Conservation (phyloP, 2,888 invertebrate species). For the Entomobrya multifasciata region DNA sequence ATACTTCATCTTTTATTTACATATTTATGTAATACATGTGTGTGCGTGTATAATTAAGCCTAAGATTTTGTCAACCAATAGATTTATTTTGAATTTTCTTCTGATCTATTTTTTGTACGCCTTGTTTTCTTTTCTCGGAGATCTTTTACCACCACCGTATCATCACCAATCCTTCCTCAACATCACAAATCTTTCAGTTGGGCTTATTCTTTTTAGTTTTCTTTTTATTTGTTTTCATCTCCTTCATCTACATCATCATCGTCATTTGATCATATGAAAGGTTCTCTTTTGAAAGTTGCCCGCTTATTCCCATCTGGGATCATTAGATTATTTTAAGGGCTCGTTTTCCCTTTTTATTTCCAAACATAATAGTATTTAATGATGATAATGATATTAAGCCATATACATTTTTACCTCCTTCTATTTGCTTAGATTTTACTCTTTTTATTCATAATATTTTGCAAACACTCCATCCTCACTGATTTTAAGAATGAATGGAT, state of each 20-base stretch:
- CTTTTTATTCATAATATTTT: neutral
- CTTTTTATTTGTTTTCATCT: slow-evolving; percentile 26
- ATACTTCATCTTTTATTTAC: too few species aligned
- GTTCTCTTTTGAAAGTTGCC: neutral
- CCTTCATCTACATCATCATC: neutral
- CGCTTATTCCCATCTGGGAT: slow-evolving; percentile 68
- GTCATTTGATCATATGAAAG: slow-evolving; percentile 24
- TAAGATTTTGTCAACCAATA: too few species aligned
- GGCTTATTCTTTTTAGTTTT: neutral
- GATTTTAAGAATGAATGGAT: too few species aligned
- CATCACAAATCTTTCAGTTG: neutral
- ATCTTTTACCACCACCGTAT: too few species aligned
- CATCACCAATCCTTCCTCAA: too few species aligned
- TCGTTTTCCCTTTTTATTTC: neutral
- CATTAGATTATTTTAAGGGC: slow-evolving; percentile 56
- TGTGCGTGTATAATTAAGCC: too few species aligned
- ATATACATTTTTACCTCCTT: neutral
- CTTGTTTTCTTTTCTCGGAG: too few species aligned
- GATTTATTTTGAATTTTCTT: too few species aligned
- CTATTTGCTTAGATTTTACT: neutral
- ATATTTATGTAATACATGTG: too few species aligned
- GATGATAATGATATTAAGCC: slow-evolving; percentile 38
- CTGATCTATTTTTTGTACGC: neutral
- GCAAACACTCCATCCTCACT: neutral
- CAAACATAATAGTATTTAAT: slow-evolving; percentile 4